Evolutionary conservation across 2,113 vertebrate genomes (phyloP), one percentile per base, ranked within the genome.

Genomic region (Brachirus orientalis): DNA sequence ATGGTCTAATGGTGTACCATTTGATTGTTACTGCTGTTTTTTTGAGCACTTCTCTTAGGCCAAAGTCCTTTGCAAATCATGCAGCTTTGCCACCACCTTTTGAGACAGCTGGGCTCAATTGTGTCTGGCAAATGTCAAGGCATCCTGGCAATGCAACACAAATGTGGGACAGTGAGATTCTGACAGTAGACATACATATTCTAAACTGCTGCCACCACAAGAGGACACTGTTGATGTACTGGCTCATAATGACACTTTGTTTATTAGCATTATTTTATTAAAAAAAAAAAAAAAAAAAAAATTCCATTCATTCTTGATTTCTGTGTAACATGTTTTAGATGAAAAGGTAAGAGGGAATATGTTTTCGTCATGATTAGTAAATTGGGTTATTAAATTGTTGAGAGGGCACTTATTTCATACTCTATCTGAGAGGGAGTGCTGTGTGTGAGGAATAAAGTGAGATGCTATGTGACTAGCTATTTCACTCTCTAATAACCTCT

Each of bases 101-200:
- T 13, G 47, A 84, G 78, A 81, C 79, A 80, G 79, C 79, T 82
- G 80, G 81, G 58, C 48, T 9, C 84, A 81, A 86, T 90, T 79
- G 90, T 86, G 77, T 84, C 77, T 87, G 88, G 82, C 86, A 91
- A 85, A 85, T 91, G 88, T 90, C 86, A 86, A 89, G 71, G 77
- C 84, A 87, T 84, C 61, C 74, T 86, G 86, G 84, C 79, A 82
- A 52, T 62, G 62, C 70, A 69, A 77, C 68, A 78, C 50, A 82
- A 84, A 86, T 79, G n/a, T n/a, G n/a, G n/a, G n/a, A n/a, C n/a
- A n/a, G n/a, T n/a, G n/a, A n/a, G n/a, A n/a, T n/a, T n/a, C n/a
- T n/a, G n/a, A n/a, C n/a, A n/a, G n/a, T 67, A 83, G 82, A 55
- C 1, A 61, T 53, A 19, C 41, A 36, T 52, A 56, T 67, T 77